phyloP scores from a whole-genome alignment of 2,888 invertebrate species.

The Drosophila tanythrix region DNA sequence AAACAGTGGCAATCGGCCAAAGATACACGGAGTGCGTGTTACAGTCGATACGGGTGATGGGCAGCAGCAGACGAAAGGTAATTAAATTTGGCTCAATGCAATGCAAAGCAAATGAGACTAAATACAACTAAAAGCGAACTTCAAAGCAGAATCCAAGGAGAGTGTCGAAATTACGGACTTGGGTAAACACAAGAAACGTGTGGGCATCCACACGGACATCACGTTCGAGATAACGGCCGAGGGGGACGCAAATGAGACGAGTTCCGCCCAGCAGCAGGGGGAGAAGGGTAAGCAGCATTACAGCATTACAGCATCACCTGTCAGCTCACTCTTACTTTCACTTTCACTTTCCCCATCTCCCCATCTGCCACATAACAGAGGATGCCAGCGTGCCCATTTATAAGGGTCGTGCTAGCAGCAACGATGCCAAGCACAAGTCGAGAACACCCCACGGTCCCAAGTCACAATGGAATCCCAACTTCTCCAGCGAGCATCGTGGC shows the following conservation, averaged over 20 bases:
- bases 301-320: neutral
- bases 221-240: conserved; percentile 85
- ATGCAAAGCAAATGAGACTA: conserved; percentile 36
- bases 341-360: neutral
- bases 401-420: conserved; percentile 76
- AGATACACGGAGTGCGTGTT: conserved; percentile 85
- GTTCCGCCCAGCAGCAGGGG: conserved; percentile 78
- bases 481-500: conserved; percentile 75
- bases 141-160: conserved; percentile 82
- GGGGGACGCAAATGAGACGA: conserved; percentile 82
- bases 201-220: conserved; percentile 85
- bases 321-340: conserved; percentile 13
- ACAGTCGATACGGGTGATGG: conserved; percentile 85
- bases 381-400: conserved; percentile 85
- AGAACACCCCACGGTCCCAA: conserved; percentile 81
- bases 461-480: conserved; percentile 82
- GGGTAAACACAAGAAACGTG: conserved; percentile 83
- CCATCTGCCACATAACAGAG: conserved; percentile 57
- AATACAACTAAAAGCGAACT: conserved; percentile 20
- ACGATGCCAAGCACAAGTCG: conserved; percentile 70
- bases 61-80: conserved; percentile 83
- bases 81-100: conserved; percentile 54
- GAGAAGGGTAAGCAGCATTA: conserved; percentile 76
- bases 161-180: conserved; percentile 84
- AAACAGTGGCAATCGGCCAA: conserved; percentile 78